Evolutionary conservation across 2,888 invertebrate genomes (phyloP).

Genomic region (Cerastoderma edule): DNA sequence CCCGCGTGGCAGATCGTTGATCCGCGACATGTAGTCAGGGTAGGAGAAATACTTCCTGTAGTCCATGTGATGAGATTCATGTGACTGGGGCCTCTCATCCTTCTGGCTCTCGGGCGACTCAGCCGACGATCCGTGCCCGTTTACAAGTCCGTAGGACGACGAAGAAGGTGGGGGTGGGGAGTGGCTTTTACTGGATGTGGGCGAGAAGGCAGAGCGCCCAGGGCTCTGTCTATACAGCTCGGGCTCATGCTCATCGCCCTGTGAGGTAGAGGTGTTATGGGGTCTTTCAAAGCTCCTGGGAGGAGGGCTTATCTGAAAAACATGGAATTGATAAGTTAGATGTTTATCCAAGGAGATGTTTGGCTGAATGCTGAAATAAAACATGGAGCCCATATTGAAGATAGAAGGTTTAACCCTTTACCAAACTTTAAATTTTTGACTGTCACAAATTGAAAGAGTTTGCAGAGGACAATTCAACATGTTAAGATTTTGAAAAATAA

Average conservation of each 20-base stretch:
- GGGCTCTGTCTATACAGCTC: conserved; percentile 36
- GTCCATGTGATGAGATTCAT: conserved; percentile 37
- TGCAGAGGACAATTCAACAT: too few species aligned
- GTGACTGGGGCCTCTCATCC: conserved; percentile 46
- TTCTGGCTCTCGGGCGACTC: conserved; percentile 48
- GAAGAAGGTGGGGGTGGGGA: conserved; percentile 56
- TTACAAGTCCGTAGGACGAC: conserved; percentile 43
- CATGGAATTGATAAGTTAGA: too few species aligned
- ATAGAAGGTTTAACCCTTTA: too few species aligned
- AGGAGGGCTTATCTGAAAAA: conserved; percentile 53
- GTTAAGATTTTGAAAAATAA: too few species aligned
- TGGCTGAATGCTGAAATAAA: too few species aligned
- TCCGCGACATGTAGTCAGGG: conserved; percentile 55
- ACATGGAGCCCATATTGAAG: too few species aligned
- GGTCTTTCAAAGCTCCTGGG: conserved; percentile 29
- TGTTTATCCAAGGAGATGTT: too few species aligned
- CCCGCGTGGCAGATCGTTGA: conserved; percentile 52
- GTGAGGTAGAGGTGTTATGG: conserved; percentile 25
- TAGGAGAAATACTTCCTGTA: conserved; percentile 43
- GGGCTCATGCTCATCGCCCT: conserved; percentile 34
- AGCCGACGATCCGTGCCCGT: conserved; percentile 36
- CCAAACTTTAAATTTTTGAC: too few species aligned
- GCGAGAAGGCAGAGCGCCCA: conserved; percentile 52
- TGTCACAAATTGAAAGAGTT: too few species aligned
- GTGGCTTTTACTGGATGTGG: conserved; percentile 55